Percentiles rank a stretch among this genome's conserved stretches.
phyloP scores from a whole-genome alignment of 2,888 invertebrate genomes.

The Dicycla oo region DNA sequence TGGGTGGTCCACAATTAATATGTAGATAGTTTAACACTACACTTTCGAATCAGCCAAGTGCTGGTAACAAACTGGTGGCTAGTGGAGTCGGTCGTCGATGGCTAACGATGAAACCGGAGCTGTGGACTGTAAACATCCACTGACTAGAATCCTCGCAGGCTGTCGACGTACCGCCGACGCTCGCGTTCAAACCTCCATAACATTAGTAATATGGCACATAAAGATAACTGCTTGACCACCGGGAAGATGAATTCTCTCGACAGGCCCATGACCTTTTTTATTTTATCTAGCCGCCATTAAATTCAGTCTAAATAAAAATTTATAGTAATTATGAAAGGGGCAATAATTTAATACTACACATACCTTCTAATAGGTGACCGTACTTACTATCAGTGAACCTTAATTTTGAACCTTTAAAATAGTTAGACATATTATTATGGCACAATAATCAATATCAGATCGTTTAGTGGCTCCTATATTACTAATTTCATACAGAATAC shows the following conservation, averaged over 20 bases:
- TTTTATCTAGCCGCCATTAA: constrained; percentile 15
- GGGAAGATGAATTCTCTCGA: constrained; percentile 26
- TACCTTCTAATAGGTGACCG: too few species aligned
- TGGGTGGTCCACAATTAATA: constrained; percentile 48
- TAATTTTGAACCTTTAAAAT: neutral
- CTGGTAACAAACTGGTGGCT: constrained; percentile 82
- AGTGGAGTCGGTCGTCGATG: constrained; percentile 71
- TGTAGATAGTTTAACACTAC: constrained; percentile 71
- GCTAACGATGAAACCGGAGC: constrained; percentile 87
- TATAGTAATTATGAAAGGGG: neutral
- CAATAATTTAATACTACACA: neutral
- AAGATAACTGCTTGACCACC: constrained; percentile 69
- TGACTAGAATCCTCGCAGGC: constrained; percentile 82
- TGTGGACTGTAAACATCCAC: constrained; percentile 86
- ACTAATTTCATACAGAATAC: neutral
- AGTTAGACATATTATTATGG: neutral
- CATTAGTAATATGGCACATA: constrained; percentile 62
- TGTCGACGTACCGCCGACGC: constrained; percentile 66
- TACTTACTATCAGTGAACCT: constrained; percentile 2
- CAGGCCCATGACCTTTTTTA: constrained; percentile 52
- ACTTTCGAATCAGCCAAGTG: constrained; percentile 80
- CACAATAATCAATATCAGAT: neutral
- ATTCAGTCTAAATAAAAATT: constrained; percentile 1
- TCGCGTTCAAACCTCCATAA: constrained; percentile 65
- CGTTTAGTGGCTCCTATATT: neutral